Conservation (phyloP, 2,797 vertebrate species). For the Anomalospiza imberbis region DNA sequence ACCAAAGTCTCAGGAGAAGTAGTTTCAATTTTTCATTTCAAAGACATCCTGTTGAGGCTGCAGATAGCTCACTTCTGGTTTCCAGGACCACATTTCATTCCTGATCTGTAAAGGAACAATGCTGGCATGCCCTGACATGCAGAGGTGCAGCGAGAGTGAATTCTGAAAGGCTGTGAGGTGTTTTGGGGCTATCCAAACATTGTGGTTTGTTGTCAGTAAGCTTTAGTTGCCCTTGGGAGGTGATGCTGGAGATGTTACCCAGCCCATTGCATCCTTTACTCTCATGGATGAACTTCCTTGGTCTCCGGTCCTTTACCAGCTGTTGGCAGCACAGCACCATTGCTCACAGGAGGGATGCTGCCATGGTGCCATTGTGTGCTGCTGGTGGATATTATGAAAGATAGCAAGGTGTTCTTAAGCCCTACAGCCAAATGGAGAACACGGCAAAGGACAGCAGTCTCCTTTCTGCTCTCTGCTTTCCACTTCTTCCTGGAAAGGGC, state of each 20-base stretch:
- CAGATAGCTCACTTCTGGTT: background rate
- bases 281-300: background rate
- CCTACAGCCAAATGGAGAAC: background rate
- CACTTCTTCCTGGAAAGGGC: background rate
- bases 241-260: background rate
- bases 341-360: background rate
- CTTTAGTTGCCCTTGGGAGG: background rate
- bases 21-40: background rate
- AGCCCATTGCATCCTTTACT: background rate
- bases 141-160: background rate
- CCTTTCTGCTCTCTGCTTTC: background rate
- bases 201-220: background rate
- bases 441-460: background rate
- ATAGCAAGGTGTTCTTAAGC: background rate
- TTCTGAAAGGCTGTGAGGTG: background rate
- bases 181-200: background rate
- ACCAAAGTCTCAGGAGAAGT: background rate
- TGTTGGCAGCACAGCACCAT: background rate
- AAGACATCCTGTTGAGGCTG: background rate
- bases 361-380: background rate
- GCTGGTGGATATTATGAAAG: background rate
- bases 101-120: background rate
- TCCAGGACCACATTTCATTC: background rate
- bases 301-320: background rate
- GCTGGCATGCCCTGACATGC: background rate